Evolutionary conservation across 2,113 vertebrate species (phyloP).

Genomic region (Uria lomvia): DNA sequence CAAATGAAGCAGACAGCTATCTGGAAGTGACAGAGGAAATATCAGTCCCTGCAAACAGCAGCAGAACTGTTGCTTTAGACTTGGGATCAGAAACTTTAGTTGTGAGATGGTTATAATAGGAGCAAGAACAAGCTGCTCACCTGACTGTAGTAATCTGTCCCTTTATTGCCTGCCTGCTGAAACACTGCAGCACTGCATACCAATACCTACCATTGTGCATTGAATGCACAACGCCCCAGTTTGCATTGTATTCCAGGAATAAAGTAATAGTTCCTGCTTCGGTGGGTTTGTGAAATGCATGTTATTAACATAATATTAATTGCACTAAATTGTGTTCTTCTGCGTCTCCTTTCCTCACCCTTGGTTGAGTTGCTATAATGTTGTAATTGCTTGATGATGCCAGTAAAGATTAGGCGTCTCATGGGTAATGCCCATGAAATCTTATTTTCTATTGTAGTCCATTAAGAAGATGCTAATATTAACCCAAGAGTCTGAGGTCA

Average conservation of each 20-base stretch:
- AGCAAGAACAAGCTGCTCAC: not conserved
- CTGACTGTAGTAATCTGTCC: not conserved
- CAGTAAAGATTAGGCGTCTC: not conserved
- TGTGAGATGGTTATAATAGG: not conserved
- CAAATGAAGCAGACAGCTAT: not conserved
- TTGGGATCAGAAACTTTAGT: not conserved
- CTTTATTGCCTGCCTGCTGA: not conserved
- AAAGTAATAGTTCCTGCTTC: not conserved
- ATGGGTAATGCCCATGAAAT: not conserved
- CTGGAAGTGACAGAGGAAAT: not conserved
- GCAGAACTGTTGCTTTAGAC: not conserved
- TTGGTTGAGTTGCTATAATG: not conserved
- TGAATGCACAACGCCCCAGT: not conserved
- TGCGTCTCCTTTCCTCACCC: not conserved
- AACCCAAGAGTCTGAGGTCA: not conserved
- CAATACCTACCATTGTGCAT: fast-evolving
- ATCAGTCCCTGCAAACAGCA: not conserved
- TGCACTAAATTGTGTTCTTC: not conserved
- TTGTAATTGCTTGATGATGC: not conserved
- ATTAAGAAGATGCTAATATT: not conserved
- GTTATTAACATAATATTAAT: not conserved
- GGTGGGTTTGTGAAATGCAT: not conserved
- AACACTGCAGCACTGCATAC: not conserved
- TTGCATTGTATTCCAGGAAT: not conserved
- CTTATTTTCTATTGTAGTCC: not conserved